These are phyloP conservation scores for Metallyticus violacea DNA, from an alignment of 2,888 invertebrate species.

Conservation along the genomic window DNA sequence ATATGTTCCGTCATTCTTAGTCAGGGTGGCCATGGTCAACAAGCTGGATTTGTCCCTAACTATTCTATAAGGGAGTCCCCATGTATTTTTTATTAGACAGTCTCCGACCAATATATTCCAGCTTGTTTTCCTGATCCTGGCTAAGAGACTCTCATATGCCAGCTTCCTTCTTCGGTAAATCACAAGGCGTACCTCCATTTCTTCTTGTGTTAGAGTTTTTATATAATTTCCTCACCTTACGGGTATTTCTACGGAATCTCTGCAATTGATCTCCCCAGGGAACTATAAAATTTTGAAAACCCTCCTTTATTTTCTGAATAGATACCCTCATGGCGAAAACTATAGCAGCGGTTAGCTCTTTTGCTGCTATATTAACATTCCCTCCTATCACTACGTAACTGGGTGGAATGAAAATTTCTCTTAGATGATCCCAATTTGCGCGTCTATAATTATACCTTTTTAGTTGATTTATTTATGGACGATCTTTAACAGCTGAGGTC, in stretches of 20 bases:
- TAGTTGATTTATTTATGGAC: too few species aligned
- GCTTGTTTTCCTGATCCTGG: not conserved
- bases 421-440: not conserved
- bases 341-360: not conserved
- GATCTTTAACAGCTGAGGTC: too few species aligned
- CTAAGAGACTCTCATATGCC: not conserved
- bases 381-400: not conserved
- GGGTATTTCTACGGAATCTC: not conserved
- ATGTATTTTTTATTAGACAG: not conserved
- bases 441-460: not conserved
- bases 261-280: not conserved
- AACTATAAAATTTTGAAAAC: too few species aligned
- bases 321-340: not conserved
- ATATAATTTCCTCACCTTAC: not conserved
- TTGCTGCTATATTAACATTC: not conserved
- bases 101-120: not conserved
- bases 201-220: not conserved
- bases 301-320: not conserved
- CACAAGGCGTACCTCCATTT: not conserved
- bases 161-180: not conserved
- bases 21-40: not conserved
- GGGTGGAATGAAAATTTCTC: not conserved
- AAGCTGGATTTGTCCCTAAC: not conserved
- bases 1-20: not conserved
- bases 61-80: conserved; percentile 1